phyloP scores from a whole-genome alignment of 2,113 vertebrate genomes.

The Pagrus major region DNA sequence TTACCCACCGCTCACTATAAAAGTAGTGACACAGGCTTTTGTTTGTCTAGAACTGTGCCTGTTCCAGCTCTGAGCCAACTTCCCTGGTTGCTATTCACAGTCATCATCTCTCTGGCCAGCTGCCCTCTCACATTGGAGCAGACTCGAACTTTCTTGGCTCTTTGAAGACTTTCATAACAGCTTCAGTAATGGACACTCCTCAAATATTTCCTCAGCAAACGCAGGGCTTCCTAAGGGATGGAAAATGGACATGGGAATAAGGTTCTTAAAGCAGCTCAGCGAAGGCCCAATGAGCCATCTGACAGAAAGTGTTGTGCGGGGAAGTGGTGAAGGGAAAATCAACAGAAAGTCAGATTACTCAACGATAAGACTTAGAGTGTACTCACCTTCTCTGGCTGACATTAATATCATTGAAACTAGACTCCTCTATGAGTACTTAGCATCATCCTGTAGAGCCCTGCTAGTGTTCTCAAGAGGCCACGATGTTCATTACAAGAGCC shows the following conservation, averaged over 20 bases:
- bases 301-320: conserved; percentile 19
- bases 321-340: neutral
- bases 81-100: conserved; percentile 35
- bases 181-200: conserved; percentile 50
- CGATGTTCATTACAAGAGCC: neutral
- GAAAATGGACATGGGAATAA: conserved; percentile 32
- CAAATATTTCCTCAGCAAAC: conserved; percentile 67
- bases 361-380: neutral
- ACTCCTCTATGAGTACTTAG: neutral
- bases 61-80: conserved; percentile 38
- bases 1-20: conserved; percentile 59
- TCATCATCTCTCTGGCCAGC: conserved; percentile 43
- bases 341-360: conserved; percentile 6
- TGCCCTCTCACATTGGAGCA: conserved; percentile 9
- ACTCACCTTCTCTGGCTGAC: conserved; percentile 17
- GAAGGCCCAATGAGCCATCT: conserved; percentile 22
- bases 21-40: conserved; percentile 65
- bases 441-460: neutral
- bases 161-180: conserved; percentile 50
- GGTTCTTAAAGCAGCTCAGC: conserved; percentile 19
- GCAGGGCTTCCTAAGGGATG: conserved; percentile 17
- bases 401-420: neutral
- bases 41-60: conserved; percentile 58
- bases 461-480: neutral
- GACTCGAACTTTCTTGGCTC: conserved; percentile 42